Conservation (phyloP, 2,888 invertebrate genomes). For the Spatulosminthurus flaviceps region DNA sequence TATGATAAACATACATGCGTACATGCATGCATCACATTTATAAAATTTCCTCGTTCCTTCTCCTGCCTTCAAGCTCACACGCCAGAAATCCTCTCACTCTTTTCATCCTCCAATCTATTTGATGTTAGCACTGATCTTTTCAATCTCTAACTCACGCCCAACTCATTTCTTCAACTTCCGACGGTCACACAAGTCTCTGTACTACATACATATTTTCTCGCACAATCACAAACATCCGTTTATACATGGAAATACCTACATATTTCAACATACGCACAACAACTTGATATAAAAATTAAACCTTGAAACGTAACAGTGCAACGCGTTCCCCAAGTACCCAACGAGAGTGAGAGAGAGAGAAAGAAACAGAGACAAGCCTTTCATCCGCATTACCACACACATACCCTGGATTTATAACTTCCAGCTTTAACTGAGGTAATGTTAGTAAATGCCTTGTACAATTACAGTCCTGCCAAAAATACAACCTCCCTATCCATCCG, state of each 20-base stretch:
- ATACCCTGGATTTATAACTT: neutral
- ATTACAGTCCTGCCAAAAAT: neutral
- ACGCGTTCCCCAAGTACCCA: too few species aligned
- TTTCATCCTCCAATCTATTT: slow-evolving; percentile 43
- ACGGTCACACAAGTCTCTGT: slow-evolving; percentile 35
- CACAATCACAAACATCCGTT: too few species aligned
- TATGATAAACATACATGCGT: neutral
- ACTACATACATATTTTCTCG: neutral
- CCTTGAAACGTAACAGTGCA: too few species aligned
- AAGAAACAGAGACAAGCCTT: neutral
- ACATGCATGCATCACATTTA: neutral
- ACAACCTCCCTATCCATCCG: neutral
- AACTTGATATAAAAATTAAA: too few species aligned
- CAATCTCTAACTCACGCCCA: slow-evolving; percentile 63
- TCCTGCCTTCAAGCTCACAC: slow-evolving; percentile 34
- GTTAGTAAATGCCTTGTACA: neutral
- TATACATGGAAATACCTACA: too few species aligned
- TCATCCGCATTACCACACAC: neutral
- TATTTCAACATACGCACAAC: too few species aligned
- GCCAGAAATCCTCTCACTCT: slow-evolving; percentile 23
- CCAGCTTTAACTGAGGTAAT: neutral
- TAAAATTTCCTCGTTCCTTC: slow-evolving; percentile 46
- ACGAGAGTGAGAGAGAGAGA: too few species aligned
- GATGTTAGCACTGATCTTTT: slow-evolving; percentile 50
- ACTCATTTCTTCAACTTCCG: slow-evolving; percentile 58